Base-by-base conservation (phyloP, 2,888 invertebrate species). In the Hypena proboscidalis region DNA sequence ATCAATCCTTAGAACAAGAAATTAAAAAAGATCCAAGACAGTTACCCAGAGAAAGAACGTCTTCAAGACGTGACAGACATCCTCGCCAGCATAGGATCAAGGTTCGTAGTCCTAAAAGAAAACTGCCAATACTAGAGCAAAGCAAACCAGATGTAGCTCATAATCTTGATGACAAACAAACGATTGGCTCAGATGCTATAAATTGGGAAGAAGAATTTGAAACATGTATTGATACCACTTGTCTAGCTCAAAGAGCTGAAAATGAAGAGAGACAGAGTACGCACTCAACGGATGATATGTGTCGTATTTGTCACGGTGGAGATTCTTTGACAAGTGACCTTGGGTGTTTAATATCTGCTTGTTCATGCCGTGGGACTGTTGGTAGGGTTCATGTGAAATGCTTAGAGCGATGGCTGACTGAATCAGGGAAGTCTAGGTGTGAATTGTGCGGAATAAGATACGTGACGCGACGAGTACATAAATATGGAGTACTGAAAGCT, bases 331-430 rank as follows among this genome's bases (percentile, higher is more conserved):
- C 77, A 0, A 23, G 41, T 3, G 90, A 89, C 39, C 69, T 85
- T 0, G 90, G 90, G 0, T 67, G 55, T 10, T 62, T 90, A 40
- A 80, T 90, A 69, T 89, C 89, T 0, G 86, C 90, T 0, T 90
- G 90, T 52, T 92, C 77, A 1, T 90, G 90, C 49, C 78, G 90
- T 0, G 96, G 95, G 0, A 94, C 95, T 1, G 94, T 95, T 56
- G 95, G 95, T 0, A 91, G 94, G 38, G 93, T 95, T 6, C 95
- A 95, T 77, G 92, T 94, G 1, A 92, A 92, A 43, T 96, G 96
- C 72, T 81, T 96, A 59, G 95, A 96, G 79, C 92, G 92, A 35
- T 96, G 96, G 96, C 83, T 96, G 22, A 94, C 95, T 1, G 94
- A 95, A 71, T 94, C 94, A 1, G 94, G 95, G 17, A 92, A 93